Evolutionary conservation across 2,113 vertebrate genomes (phyloP), one percentile per base, ranked within the genome.

Genomic region (Rutilus rutilus): DNA sequence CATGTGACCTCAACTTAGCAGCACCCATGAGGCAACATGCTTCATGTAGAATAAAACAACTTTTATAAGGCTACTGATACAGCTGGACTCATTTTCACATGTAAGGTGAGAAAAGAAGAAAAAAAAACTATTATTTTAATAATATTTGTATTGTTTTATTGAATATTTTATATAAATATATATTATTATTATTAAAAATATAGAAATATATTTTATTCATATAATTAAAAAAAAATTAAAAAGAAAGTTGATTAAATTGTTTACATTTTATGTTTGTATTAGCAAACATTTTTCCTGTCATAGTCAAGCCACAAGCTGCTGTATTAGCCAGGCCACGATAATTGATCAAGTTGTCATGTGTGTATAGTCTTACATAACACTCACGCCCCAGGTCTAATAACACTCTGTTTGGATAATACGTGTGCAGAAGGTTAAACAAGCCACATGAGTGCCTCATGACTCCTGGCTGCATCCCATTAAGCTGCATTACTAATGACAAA

Each of bases 391-490:
- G 27, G 36, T 67, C 42, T 81, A 79, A 65, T 77, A 64, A 81
- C 59, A 33, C 30, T 12, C 21, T 21, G 25, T 52, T 54, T n/a
- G 71, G 67, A 73, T 71, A 74, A 69, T n/a, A 30, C 8, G 59
- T 62, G n/a, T 12, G 6, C 60, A 65, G 60, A 62, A 45, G 10
- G 23, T 36, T 59, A 77, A 71, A 75, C 45, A 54, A 86, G 33
- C 27, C 62, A 39, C 54, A 54, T 65, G 81, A 65, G 69, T 60
- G 33, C 57, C 87, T 65, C 21, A 39, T 83, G 83, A 89, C 69
- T 73, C 65, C 59, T 79, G 65, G 50, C 64, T 85, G 36, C 36
- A 42, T 25, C 30, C 33, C 25, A 50, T 39, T 79, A 19, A 15
- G 33, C 45, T 67, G 25, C 39, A 73, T 78, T 76, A 52, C 42